Base-by-base conservation (phyloP, 2,113 vertebrate genomes). In the Lynx canadensis region DNA sequence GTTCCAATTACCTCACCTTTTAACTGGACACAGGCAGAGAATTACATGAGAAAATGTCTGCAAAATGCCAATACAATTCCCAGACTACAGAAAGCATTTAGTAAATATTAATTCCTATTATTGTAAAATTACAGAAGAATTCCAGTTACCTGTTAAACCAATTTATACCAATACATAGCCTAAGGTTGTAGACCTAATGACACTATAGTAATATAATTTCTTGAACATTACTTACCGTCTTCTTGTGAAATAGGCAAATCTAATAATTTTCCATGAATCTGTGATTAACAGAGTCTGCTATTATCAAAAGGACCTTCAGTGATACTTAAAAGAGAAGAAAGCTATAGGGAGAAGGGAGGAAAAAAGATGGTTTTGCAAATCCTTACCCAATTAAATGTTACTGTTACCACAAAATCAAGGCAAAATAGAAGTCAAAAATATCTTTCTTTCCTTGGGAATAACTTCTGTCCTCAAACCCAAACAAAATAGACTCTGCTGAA, bases 321-420 rank as follows among this genome's bases (percentile, higher is more conserved):
- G 12, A 25, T 85, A 78, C 9, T 79, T 81, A 41, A 25, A 74
- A 81, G 5, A 95, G 29, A 65, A 36, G 19, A 21, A 93, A 87
- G 10, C 29, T 57, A 1, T 36, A 65, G 27, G 7, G 23, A 63
- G 4, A 81, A 87, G 16, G 6, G 3, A 29, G 12, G 71, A 38
- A 66, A 66, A 91, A 81, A 38, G 6, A 23, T 41, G 9, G 29
- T 33, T 29, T 69, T 92, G 19, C 23, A 97, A 52, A 95, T 94
- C 29, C 6, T 90, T 36, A 92, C 71, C 33, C 81, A 89, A 86
- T 18, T 84, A 71, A 88, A 66, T 73, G 21, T 87, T 97, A 83
- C 38, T 82, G 25, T 52, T 25, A 15, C 63, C 69, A 92, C 38
- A 92, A 94, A 84, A 93, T 74, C 33, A 94, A 80, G 91, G 3